Conservation (phyloP, 2,797 vertebrate species). For the Tangara arthus region DNA sequence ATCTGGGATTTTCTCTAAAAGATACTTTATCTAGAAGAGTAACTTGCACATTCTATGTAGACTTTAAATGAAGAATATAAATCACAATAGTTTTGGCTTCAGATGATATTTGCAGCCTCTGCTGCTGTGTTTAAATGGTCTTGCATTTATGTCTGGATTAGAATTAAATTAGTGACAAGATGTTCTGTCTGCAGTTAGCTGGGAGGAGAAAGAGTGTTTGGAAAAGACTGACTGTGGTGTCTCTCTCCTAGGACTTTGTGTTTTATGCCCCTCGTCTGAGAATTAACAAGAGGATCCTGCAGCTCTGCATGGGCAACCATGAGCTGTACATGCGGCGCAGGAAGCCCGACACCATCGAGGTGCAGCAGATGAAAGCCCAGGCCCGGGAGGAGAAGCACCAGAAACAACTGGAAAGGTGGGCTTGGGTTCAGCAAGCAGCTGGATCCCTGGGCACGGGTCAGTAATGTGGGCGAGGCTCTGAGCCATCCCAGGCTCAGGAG, state of each 20-base stretch:
- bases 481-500: accelerated
- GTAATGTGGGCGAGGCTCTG: background rate
- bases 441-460: no score
- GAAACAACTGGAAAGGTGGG: constrained; percentile 88
- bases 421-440: background rate
- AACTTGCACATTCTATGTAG: background rate
- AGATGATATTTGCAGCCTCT: background rate
- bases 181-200: background rate
- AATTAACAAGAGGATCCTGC: constrained; percentile 95
- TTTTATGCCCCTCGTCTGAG: constrained; percentile 92
- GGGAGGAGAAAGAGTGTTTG: background rate
- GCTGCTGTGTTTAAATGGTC: background rate
- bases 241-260: constrained; percentile 86
- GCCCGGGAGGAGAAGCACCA: constrained; percentile 89
- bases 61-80: background rate
- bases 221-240: background rate
- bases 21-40: background rate
- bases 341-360: constrained; percentile 88
- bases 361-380: constrained; percentile 85
- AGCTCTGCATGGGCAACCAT: constrained; percentile 97
- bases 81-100: background rate
- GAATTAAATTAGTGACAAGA: background rate
- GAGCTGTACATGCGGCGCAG: constrained; percentile 94
- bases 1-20: background rate
- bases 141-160: background rate